Conservation (phyloP, 2,888 invertebrate genomes). For the Micoletzkya japonica region DNA sequence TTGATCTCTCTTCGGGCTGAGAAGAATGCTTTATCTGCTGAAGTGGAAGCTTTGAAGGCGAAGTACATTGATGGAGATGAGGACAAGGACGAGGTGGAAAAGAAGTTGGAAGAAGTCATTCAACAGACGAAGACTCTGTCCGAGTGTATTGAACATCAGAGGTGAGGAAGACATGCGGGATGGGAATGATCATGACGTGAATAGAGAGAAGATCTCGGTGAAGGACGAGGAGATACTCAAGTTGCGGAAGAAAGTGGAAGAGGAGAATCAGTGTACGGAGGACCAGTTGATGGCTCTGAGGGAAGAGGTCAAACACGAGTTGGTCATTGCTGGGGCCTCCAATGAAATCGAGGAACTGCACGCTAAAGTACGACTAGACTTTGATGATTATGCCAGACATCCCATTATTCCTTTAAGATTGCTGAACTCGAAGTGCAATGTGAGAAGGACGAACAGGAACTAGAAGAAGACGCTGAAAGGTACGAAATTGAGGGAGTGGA, state of each 20-base stretch:
- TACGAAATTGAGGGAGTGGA: background rate
- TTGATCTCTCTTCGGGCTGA: slow-evolving; percentile 48
- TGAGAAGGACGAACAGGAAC: slow-evolving; percentile 29
- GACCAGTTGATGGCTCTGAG: slow-evolving; percentile 39
- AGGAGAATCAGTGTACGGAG: slow-evolving; percentile 43
- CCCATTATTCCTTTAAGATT: slow-evolving; percentile 27
- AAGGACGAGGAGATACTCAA: slow-evolving; percentile 42
- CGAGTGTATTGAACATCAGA: slow-evolving; percentile 33
- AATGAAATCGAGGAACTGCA: slow-evolving; percentile 41
- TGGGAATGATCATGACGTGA: background rate
- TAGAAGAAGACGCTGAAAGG: slow-evolving; percentile 31
- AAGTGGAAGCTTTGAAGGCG: slow-evolving; percentile 43
- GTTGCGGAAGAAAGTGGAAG: slow-evolving; percentile 40
- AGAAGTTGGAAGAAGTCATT: slow-evolving; percentile 41
- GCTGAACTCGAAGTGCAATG: slow-evolving; percentile 30
- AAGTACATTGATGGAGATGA: slow-evolving; percentile 35
- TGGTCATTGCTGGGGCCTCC: slow-evolving; percentile 22
- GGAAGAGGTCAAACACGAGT: slow-evolving; percentile 35
- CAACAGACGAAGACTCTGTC: slow-evolving; percentile 41
- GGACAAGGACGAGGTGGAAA: slow-evolving; percentile 39
- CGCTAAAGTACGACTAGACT: slow-evolving; percentile 28
- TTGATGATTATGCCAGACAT: background rate
- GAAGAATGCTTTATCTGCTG: slow-evolving; percentile 47
- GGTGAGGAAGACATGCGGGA: background rate
- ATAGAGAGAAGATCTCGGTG: slow-evolving; percentile 11